Percentiles rank a stretch among this genome's conserved stretches.
Evolutionary conservation across 2,797 vertebrate genomes (phyloP).

Genomic region (Hapalemur alaotrensis): DNA sequence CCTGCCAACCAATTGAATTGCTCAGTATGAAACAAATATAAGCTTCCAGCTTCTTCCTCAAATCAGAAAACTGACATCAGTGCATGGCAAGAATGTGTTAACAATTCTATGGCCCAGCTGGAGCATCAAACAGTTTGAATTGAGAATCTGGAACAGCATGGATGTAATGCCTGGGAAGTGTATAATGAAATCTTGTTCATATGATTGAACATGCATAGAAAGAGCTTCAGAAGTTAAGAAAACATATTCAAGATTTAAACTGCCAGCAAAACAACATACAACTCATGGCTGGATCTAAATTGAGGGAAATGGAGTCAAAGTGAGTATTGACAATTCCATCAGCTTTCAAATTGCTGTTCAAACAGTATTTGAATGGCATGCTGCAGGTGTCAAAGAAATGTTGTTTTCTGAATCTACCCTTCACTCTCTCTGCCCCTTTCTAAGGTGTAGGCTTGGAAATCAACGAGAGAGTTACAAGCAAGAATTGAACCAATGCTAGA

Average conservation of each 20-base stretch:
- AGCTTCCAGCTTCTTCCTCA: constrained; percentile 93
- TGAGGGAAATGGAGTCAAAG: constrained; percentile 98
- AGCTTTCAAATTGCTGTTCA: not conserved
- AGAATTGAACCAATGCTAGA: not conserved
- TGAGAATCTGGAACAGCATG: constrained; percentile 96
- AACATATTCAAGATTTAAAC: constrained; percentile 97
- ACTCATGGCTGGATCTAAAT: constrained; percentile 94
- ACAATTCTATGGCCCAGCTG: constrained; percentile 97
- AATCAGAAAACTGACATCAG: constrained; percentile 98
- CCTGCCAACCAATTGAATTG: constrained; percentile 82
- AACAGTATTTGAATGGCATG: not conserved
- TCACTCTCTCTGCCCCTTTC: not conserved
- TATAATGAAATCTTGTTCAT: constrained; percentile 95
- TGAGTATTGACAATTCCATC: constrained; percentile 82
- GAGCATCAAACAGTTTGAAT: constrained; percentile 96
- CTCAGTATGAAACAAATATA: constrained; percentile 97
- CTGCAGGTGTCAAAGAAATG: not conserved
- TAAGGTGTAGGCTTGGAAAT: not conserved
- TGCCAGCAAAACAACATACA: constrained; percentile 99
- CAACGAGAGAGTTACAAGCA: not conserved
- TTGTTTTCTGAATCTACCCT: not conserved
- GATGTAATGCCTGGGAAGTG: constrained; percentile 94
- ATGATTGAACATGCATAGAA: constrained; percentile 99
- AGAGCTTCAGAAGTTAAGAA: constrained; percentile 96
- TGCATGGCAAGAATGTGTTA: constrained; percentile 97